A percentile compares a stretch with the other conserved stretches of the same genome.
Conservation (phyloP, 2,797 vertebrate genomes). For the Lates japonicus region DNA sequence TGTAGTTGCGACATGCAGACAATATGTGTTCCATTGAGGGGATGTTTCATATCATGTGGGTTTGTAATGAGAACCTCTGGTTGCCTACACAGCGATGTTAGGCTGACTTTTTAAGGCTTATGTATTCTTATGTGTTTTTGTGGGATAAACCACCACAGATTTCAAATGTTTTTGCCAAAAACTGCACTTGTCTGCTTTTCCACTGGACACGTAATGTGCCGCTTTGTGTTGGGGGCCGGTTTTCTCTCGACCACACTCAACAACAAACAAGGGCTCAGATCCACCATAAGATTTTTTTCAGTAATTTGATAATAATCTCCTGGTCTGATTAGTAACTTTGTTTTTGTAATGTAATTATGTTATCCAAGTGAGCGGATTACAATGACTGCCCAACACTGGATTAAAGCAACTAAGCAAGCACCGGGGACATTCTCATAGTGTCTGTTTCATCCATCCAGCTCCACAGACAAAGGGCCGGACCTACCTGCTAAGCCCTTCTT, state of each 20-base stretch:
- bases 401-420: constrained; percentile 66
- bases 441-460: constrained; percentile 71
- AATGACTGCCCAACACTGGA: constrained; percentile 60
- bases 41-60: constrained; percentile 79
- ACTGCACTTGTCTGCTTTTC: constrained; percentile 64
- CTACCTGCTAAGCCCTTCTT: constrained; percentile 79
- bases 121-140: constrained; percentile 54
- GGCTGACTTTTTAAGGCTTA: constrained; percentile 55
- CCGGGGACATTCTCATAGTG: constrained; percentile 70
- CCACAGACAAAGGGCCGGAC: constrained; percentile 63
- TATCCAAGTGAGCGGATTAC: constrained; percentile 73
- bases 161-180: constrained; percentile 58
- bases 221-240: constrained; percentile 21
- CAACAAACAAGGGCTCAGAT: constrained; percentile 27
- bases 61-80: constrained; percentile 72
- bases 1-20: constrained; percentile 78
- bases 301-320: constrained; percentile 66
- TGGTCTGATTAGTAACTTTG: constrained; percentile 66
- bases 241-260: constrained; percentile 20
- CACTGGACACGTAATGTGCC: constrained; percentile 31
- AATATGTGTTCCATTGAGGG: constrained; percentile 73
- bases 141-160: constrained; percentile 54
- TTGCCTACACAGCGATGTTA: constrained; percentile 59
- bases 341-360: constrained; percentile 65
- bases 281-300: not conserved